Base-by-base conservation (phyloP, 2,113 vertebrate species). In the Zosterops japonicus region DNA sequence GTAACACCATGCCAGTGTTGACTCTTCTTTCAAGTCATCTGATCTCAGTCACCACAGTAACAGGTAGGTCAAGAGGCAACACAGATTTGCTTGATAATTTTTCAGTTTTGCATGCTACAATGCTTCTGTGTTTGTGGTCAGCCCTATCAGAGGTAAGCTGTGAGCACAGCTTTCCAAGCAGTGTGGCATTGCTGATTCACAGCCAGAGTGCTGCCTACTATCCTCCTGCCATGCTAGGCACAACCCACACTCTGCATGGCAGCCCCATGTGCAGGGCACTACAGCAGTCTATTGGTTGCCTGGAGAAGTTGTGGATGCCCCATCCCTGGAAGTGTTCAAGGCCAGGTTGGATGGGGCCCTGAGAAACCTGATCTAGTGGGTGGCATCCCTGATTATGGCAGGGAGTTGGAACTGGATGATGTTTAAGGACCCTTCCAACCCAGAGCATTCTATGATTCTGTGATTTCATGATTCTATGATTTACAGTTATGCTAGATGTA, bases 161-260 rank as follows among this genome's bases (percentile, higher is more conserved):
- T 69, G 31, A 22, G 46, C 4, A 6, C 41, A 87, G 64, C 28
- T 83, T 39, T 60, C 55, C 33, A 41, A 70, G 46, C 27, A 28
- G 49, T 3, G 29, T 8, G 1, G 44, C 57, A 5, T 8, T 36
- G 74, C 46, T 79, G 53, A 25, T 46, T 47, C 64, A 29, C 2
- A 53, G 68, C 14, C 19, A 15, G 33, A 1, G 14, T 5, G 20
- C 77, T 22, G 15, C 41, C 4, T 0, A 1, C 56, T 16, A 1
- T 57, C 61, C 27, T 11, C 28, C 20, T 23, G 63, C 41, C 53
- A 20, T 2, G 5, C 53, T 22, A 31, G 8, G 31, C 25, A 22
- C 47, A 55, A 5, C 49, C 12, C 0, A 0, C 6, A 2, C 23
- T 27, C 68, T 0, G 1, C 25, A 9, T 24, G 41, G 39, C 69